Evolutionary conservation across 2,888 invertebrate genomes (phyloP).

Genomic region (Herminia tarsipennalis): DNA sequence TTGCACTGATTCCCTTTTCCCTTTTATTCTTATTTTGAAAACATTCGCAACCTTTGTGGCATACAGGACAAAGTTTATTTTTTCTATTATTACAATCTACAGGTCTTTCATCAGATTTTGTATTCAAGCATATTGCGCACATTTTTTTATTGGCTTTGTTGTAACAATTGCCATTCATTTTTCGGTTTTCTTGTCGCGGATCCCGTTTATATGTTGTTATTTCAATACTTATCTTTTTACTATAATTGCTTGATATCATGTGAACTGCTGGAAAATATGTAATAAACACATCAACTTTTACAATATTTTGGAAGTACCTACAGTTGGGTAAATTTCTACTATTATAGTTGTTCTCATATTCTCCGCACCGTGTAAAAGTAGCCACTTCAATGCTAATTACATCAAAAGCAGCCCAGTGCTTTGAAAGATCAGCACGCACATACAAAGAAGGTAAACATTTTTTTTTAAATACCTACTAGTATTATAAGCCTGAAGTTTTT

Average conservation of each 20-base stretch:
- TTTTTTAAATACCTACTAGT: too few relatives aligned
- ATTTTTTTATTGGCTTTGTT: constrained; percentile 49
- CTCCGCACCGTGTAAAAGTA: too few relatives aligned
- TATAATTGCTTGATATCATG: constrained; percentile 59
- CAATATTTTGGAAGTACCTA: too few relatives aligned
- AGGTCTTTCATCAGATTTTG: constrained; percentile 23
- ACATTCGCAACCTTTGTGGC: constrained; percentile 39
- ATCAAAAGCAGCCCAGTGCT: too few relatives aligned
- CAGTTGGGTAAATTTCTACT: too few relatives aligned
- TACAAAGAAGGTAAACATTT: too few relatives aligned
- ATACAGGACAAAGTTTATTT: constrained; percentile 54
- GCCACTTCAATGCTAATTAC: too few relatives aligned
- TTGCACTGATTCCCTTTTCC: constrained; percentile 18
- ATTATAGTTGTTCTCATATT: too few relatives aligned
- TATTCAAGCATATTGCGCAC: constrained; percentile 67
- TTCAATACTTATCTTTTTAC: constrained; percentile 57
- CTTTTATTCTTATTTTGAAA: constrained; percentile 12
- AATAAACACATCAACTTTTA: neutral
- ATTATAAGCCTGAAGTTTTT: too few relatives aligned
- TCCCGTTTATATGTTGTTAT: constrained; percentile 61
- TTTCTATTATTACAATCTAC: constrained; percentile 35
- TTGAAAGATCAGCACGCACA: too few relatives aligned
- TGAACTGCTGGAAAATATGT: constrained; percentile 37
- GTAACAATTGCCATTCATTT: constrained; percentile 38
- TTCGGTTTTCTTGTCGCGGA: neutral